phyloP scores from a whole-genome alignment of 2,888 invertebrate species.

The Platycnemis pennipes region DNA sequence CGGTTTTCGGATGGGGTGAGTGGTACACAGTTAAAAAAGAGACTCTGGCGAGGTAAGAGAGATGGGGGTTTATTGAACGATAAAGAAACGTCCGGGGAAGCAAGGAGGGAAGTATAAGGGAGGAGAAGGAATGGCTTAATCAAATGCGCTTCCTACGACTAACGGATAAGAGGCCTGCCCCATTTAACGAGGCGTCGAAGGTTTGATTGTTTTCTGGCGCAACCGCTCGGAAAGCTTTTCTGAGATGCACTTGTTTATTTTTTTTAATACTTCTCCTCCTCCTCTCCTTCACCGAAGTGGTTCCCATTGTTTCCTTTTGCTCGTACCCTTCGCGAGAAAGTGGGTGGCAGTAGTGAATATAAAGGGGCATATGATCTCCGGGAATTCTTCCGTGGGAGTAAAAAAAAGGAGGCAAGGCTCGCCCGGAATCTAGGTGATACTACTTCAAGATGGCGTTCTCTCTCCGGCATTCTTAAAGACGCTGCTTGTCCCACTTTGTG shows the following conservation, averaged over 20 bases:
- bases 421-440: neutral
- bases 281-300: neutral
- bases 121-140: constrained; percentile 47
- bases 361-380: neutral
- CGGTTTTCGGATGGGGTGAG: neutral
- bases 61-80: constrained; percentile 37
- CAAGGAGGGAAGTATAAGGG: neutral
- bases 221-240: constrained; percentile 13
- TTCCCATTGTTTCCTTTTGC: neutral
- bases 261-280: neutral
- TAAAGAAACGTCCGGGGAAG: constrained; percentile 17
- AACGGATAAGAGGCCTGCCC: constrained; percentile 47
- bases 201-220: constrained; percentile 57
- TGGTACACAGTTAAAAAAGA: constrained; percentile 25
- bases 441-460: neutral
- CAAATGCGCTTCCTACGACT: constrained; percentile 42
- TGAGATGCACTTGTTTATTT: neutral
- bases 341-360: neutral
- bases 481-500: constrained; percentile 46
- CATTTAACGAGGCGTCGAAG: constrained; percentile 54
- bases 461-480: neutral
- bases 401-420: neutral
- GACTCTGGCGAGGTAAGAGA: constrained; percentile 37
- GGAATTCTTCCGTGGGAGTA: neutral
- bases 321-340: neutral